These are phyloP conservation scores for Drosophila borealis DNA, from an alignment of 2,888 invertebrate species.

Conservation along the genomic window DNA sequence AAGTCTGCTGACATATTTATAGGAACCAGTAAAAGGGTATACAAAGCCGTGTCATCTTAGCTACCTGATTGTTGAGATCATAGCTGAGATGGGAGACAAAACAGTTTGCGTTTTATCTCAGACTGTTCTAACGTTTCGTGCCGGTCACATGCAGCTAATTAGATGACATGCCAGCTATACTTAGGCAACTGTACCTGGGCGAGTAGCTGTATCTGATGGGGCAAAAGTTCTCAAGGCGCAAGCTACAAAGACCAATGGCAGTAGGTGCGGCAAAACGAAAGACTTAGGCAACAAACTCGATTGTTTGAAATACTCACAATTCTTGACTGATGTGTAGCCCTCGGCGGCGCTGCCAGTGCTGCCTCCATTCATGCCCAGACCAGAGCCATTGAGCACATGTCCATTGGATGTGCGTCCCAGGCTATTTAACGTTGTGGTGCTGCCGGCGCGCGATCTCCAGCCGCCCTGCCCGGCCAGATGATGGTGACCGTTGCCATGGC, in stretches of 20 bases:
- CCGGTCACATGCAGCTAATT: conserved; percentile 55
- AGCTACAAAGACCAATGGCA: neutral
- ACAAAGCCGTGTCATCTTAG: conserved; percentile 9
- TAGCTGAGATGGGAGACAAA: conserved; percentile 21
- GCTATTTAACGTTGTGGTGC: conserved; percentile 88
- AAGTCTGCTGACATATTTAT: neutral
- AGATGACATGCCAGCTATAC: conserved; percentile 45
- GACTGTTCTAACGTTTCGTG: conserved; percentile 37
- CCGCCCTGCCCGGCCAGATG: conserved; percentile 77
- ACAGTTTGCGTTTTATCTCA: conserved; percentile 28
- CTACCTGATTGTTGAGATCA: conserved; percentile 41
- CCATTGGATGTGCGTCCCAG: conserved; percentile 85
- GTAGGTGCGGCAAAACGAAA: conserved; percentile 42
- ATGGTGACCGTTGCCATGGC: conserved; percentile 69
- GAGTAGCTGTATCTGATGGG: conserved; percentile 14
- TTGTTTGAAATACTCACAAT: conserved; percentile 82
- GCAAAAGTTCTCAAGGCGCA: conserved; percentile 5
- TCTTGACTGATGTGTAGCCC: conserved; percentile 85
- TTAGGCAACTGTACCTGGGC: conserved; percentile 28
- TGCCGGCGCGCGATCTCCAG: conserved; percentile 87
- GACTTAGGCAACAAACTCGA: conserved; percentile 66
- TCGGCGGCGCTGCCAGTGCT: conserved; percentile 84
- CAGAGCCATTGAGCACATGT: conserved; percentile 74
- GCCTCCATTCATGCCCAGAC: conserved; percentile 72
- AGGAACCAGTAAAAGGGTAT: conserved; percentile 6